Evolutionary conservation across 2,797 vertebrate species (phyloP), one percentile per base, ranked within the genome.

Genomic region (Tachyglossus aculeatus): DNA sequence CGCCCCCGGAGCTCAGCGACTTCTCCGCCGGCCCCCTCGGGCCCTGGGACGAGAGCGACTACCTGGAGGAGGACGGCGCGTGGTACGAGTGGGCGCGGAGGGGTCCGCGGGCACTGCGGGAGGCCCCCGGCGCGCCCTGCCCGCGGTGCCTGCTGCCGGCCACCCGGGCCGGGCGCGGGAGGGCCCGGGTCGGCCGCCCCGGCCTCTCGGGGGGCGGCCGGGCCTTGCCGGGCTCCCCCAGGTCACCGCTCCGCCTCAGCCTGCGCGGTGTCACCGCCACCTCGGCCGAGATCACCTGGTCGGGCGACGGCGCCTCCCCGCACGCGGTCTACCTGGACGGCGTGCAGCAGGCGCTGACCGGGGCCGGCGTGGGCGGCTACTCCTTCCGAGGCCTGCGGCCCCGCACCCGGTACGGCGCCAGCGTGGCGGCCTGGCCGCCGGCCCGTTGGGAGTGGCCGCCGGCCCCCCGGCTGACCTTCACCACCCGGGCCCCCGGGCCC

Each of bases 61-160:
- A 76, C 9, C 77, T 77, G 5, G 71, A 90, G 5, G 71, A 90
- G 29, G 82, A 86, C 67, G 69, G 67, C 52, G 33, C 64, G n/a
- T 22, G 27, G 70, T 51, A 65, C 78, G 68, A 84, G 75, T 90
- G 93, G 69, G 88, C 95, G 81, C 90, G 93, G 78, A 94, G 93
- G 66, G 91, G 89, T 81, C 77, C 91, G 93, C 94, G 85, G 85
- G 91, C 81, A 93, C 94, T 74, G 78, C 3, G 89, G 76, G 94
- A 95, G 80, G 93, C 94, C 82, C 85, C 91, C 76, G 90, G 91
- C 85, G 90, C 94, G 90, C 93, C 93, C 95, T 94, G 95, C 91
- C 94, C 95, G 78, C 93, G 93, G 77, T 95, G 94, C 83, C 89
- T 96, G 82, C 91, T 90, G 67, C 88, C 94, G 81, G 93, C 96